Conservation (phyloP, 2,888 invertebrate genomes). For the Drosophila planitibia region DNA sequence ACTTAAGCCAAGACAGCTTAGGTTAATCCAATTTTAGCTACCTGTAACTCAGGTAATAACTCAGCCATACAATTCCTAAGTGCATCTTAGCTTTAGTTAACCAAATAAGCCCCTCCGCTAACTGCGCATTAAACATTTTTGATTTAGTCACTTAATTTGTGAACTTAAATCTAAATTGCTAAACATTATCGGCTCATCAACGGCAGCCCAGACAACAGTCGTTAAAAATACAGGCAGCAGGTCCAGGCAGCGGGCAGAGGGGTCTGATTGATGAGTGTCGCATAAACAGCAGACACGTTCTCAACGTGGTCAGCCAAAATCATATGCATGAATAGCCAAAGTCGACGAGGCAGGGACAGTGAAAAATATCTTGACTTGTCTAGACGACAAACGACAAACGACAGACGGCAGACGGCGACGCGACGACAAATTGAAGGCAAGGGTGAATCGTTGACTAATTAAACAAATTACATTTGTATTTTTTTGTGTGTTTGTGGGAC, state of each 20-base stretch:
- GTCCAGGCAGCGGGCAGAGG: neutral
- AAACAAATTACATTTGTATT: constrained; percentile 12
- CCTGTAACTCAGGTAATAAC: neutral
- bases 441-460: constrained; percentile 33
- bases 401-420: constrained; percentile 16
- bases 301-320: constrained; percentile 27
- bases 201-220: constrained; percentile 12
- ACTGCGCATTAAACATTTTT: neutral
- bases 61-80: neutral
- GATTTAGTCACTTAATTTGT: constrained; percentile 6
- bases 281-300: neutral
- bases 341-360: neutral
- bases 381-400: constrained; percentile 32
- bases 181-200: constrained; percentile 7
- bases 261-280: constrained; percentile 13
- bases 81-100: neutral
- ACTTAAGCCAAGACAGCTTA: neutral
- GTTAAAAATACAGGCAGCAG: neutral
- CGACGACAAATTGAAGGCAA: constrained; percentile 32
- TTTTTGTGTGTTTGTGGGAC: constrained; percentile 11
- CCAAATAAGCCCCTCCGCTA: neutral
- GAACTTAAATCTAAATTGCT: constrained; percentile 4
- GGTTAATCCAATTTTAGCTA: neutral
- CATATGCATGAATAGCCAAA: neutral
- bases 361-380: constrained; percentile 29